A percentile compares a stretch with the other conserved stretches of the same genome.
These are phyloP conservation scores for Athalia rosae DNA, from an alignment of 2,888 invertebrate species.

Conservation along the genomic window DNA sequence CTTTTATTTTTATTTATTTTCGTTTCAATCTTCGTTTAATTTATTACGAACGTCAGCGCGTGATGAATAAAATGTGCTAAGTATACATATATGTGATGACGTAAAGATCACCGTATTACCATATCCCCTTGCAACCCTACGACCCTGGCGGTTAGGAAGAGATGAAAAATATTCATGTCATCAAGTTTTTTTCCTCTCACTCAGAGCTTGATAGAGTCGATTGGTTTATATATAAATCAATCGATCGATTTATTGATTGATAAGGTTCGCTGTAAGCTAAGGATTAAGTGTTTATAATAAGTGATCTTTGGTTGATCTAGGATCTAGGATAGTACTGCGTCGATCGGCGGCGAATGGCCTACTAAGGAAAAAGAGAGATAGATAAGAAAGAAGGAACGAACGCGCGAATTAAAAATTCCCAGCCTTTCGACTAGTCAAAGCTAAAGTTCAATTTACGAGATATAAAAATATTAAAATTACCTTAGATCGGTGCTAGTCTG, in stretches of 20 bases:
- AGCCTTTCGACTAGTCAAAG: conserved; percentile 39
- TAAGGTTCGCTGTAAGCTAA: conserved; percentile 3
- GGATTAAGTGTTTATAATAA: conserved; percentile 21
- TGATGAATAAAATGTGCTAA: too few species aligned
- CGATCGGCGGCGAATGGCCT: conserved; percentile 25
- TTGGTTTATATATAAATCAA: conserved; percentile 12
- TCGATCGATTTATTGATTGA: too few species aligned
- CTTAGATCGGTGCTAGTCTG: not conserved
- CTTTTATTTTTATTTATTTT: too few species aligned
- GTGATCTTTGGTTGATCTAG: conserved; percentile 30
- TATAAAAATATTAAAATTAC: not conserved
- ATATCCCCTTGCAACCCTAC: too few species aligned
- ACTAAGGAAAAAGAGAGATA: not conserved
- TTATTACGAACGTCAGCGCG: too few species aligned
- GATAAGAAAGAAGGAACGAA: conserved; percentile 37
- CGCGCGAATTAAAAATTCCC: conserved; percentile 29
- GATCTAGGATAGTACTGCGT: conserved; percentile 26
- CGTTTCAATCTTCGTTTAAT: too few species aligned
- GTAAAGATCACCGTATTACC: too few species aligned
- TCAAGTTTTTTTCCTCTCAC: too few species aligned
- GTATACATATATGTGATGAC: too few species aligned
- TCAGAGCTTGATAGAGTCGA: not conserved
- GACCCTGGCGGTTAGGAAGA: too few species aligned
- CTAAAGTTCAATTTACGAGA: conserved; percentile 39
- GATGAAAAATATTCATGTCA: too few species aligned